Base-by-base conservation (phyloP, 1,140 invertebrate genomes). In the Drosophila carrolli region DNA sequence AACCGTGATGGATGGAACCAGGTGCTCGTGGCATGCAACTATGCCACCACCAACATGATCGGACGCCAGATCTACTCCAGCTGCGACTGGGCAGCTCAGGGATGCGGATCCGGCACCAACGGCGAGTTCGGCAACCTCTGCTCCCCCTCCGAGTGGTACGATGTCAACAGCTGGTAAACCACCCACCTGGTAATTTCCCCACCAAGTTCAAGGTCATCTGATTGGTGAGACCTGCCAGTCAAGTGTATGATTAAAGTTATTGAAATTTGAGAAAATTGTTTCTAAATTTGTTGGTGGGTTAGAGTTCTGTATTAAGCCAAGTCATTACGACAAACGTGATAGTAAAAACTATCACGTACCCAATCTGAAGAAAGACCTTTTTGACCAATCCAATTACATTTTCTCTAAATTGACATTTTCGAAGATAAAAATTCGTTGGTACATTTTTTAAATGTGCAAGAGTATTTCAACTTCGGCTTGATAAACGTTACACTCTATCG, bases 1-100 rank as follows among this genome's bases (percentile, higher is more conserved):
- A 66, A 61, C 7, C 37, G 57, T 7, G 47, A 63, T 32, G 65
- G 59, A 50, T 75, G 63, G 65, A 65, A 78, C 37, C 48, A 59
- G 27, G 75, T 73, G 0, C 35, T 81, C 35, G 60, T 81, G n/a
- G 74, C 80, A 16, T 88, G 85, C 48, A 90, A 90, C 27, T 90
- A 88, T 54, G 80, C 79, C n/a, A 74, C 66, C 37, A 90, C 74
- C 38, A 88, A 88, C 58, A 81, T 81, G 59, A 71, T 88, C 11
- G 72, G 73, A 7, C 38, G 43, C 11, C 59, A 65, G 51, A 77
- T 89, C 13, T 90, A 90, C 61, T 44, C 59, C 40, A 67, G 53
- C 44, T 79, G 81, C 29, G 48, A 46, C 13, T 46, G 13, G 9
- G 55, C 71, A 0, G 73, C 78, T 2, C 54, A 67, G 19, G 35